Percentiles rank a stretch among this genome's conserved stretches.
phyloP scores from a whole-genome alignment of 1,140 invertebrate genomes.

The Papilio polytes region DNA sequence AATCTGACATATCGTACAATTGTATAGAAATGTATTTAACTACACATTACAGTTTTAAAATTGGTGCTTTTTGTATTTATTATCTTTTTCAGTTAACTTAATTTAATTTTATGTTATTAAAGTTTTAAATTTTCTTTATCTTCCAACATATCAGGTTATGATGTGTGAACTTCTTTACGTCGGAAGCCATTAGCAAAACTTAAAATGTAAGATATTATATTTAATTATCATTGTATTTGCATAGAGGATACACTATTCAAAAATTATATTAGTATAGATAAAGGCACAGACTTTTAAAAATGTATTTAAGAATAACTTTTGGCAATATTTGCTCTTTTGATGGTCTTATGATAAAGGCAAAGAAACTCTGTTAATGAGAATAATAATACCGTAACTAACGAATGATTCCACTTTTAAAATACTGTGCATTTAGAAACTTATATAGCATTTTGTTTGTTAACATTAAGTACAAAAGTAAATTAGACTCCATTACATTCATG shows the following conservation, averaged over 20 bases:
- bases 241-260: background rate
- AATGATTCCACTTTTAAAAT: background rate
- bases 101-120: background rate
- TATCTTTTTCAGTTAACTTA: background rate
- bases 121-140: background rate
- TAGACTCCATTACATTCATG: no score
- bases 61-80: background rate
- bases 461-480: no score
- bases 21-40: no score
- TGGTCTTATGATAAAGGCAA: background rate
- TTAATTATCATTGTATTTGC: conserved; percentile 7
- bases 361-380: background rate
- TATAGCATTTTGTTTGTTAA: background rate
- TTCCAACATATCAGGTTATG: background rate
- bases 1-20: no score
- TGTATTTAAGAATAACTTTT: background rate
- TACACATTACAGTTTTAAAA: background rate
- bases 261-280: conserved; percentile 1
- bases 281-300: background rate
- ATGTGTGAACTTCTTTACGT: background rate
- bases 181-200: background rate
- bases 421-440: background rate
- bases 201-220: background rate
- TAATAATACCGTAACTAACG: background rate
- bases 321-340: background rate